Conservation (phyloP, 2,888 invertebrate genomes). For the Oxycera nigricornis region DNA sequence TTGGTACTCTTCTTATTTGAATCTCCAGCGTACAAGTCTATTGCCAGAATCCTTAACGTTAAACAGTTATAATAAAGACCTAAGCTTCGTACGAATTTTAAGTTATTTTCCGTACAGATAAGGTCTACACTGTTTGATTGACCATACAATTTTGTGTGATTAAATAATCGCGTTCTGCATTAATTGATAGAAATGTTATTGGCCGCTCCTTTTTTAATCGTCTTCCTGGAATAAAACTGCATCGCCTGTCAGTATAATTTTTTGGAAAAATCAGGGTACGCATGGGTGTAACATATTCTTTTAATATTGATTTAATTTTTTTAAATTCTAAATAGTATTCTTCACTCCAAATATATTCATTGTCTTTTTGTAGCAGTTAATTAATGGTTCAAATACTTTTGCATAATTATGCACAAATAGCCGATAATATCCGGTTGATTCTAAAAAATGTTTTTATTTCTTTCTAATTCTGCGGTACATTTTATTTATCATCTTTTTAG, state of each 20-base stretch:
- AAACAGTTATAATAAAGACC: neutral
- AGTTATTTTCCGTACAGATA: neutral
- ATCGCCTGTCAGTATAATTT: neutral
- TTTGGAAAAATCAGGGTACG: neutral
- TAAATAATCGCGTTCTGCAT: neutral
- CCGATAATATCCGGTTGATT: neutral
- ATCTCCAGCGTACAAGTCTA: slow-evolving; percentile 51
- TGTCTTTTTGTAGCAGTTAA: neutral
- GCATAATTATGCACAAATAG: neutral
- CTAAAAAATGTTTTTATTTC: neutral
- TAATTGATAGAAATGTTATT: neutral
- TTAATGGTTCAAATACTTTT: neutral
- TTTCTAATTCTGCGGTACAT: neutral
- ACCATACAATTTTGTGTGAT: slow-evolving; percentile 46
- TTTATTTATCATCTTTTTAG: neutral
- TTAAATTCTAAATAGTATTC: neutral
- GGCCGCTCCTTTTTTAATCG: neutral
- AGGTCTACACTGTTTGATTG: slow-evolving; percentile 50
- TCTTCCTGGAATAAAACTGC: neutral
- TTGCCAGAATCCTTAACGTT: neutral
- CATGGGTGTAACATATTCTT: neutral
- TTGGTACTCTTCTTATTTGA: slow-evolving; percentile 50
- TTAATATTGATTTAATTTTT: neutral
- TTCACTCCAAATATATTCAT: neutral
- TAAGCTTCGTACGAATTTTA: neutral